These are phyloP conservation scores for Rousettus madagascariensis DNA, from an alignment of 2,797 vertebrate genomes.

Conservation along the genomic window DNA sequence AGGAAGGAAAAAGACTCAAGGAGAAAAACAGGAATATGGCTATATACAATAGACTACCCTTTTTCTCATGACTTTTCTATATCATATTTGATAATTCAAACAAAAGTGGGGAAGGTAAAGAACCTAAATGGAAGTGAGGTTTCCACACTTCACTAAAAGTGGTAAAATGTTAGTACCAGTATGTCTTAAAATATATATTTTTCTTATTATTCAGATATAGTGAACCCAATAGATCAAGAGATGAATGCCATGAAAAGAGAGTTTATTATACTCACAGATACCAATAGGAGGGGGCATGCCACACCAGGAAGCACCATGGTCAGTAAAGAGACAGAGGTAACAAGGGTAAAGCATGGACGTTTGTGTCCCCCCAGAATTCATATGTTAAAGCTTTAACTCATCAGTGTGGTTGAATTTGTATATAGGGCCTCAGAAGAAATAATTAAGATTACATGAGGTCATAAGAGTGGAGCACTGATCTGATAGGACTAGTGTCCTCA, in stretches of 20 bases:
- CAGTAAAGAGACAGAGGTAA: neutral
- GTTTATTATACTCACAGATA: neutral
- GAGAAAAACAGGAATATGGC: neutral
- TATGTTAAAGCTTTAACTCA: neutral
- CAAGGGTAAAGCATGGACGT: neutral
- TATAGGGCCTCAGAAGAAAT: neutral
- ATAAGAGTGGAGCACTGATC: neutral
- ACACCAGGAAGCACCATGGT: neutral
- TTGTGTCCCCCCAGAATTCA: neutral
- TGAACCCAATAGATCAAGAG: neutral
- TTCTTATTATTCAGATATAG: neutral
- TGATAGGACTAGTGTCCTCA: neutral
- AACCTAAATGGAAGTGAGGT: neutral
- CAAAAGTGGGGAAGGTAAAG: neutral
- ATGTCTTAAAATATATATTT: neutral
- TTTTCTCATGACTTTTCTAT: neutral
- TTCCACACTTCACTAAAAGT: neutral
- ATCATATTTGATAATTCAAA: neutral
- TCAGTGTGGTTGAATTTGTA: neutral
- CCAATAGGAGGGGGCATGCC: neutral
- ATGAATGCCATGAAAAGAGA: neutral
- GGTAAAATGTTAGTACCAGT: neutral
- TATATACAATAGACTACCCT: neutral
- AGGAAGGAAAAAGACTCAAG: neutral
- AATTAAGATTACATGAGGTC: neutral